A percentile compares a stretch with the other conserved stretches of the same genome.
These are phyloP conservation scores for Limanda limanda DNA, from an alignment of 2,113 vertebrate genomes.

Conservation along the genomic window DNA sequence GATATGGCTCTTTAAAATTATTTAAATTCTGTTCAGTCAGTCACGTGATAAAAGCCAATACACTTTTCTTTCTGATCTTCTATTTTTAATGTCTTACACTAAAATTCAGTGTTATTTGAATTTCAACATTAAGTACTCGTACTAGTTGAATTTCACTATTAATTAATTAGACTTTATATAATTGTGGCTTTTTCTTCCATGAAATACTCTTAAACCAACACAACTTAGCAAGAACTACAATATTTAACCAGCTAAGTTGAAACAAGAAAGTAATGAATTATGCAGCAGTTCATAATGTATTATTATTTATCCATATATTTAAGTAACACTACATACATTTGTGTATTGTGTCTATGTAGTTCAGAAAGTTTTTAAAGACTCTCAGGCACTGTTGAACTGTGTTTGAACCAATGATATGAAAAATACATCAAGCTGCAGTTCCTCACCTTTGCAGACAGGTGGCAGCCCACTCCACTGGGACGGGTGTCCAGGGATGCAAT, in stretches of 20 bases:
- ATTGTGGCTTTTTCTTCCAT: neutral
- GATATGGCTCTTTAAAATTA: too few relatives aligned
- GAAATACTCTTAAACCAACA: neutral
- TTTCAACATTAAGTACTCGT: too few relatives aligned
- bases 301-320: neutral
- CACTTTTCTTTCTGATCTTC: too few relatives aligned
- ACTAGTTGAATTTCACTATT: too few relatives aligned
- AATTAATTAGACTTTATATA: too few relatives aligned
- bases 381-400: neutral
- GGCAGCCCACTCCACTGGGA: conserved; percentile 92
- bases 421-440: conserved; percentile 29
- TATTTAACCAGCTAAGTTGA: neutral
- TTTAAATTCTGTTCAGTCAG: too few relatives aligned
- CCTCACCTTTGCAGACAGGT: conserved; percentile 89
- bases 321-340: too few relatives aligned
- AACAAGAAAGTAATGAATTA: neutral
- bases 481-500: conserved; percentile 91
- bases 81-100: too few relatives aligned
- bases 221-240: neutral
- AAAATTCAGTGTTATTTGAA: too few relatives aligned
- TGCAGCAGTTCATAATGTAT: neutral
- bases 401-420: neutral
- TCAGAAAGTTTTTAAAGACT: neutral
- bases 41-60: too few relatives aligned
- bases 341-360: neutral